Evolutionary conservation across 2,888 invertebrate genomes (phyloP).

Genomic region (Loripinus fragilis): DNA sequence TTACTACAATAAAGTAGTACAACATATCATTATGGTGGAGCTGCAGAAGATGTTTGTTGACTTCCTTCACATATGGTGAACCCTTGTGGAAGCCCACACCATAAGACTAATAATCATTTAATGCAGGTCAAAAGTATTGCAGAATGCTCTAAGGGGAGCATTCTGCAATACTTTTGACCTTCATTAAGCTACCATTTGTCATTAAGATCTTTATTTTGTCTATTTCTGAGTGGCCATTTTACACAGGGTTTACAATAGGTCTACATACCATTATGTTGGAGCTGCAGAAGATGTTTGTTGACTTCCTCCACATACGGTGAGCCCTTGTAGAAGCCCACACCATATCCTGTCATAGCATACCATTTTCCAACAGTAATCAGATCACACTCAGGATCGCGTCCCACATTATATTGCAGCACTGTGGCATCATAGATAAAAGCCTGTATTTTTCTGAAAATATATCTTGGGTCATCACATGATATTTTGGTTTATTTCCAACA

Average conservation of each 20-base stretch:
- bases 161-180: too few species aligned
- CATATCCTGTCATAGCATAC: conserved; percentile 99
- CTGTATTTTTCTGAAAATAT: conserved; percentile 89
- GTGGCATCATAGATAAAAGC: conserved; percentile 99
- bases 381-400: conserved; percentile 96
- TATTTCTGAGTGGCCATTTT: too few species aligned
- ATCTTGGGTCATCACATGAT: too few species aligned
- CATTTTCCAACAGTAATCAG: conserved; percentile 96
- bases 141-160: too few species aligned
- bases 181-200: too few species aligned
- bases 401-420: conserved; percentile 97
- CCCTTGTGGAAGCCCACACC: conserved; percentile 98
- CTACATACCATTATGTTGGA: conserved; percentile 78
- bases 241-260: too few species aligned
- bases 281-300: conserved; percentile 77
- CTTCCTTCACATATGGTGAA: conserved; percentile 85
- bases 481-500: too few species aligned
- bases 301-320: conserved; percentile 85
- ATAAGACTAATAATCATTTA: too few species aligned
- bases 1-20: too few species aligned
- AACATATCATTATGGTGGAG: conserved; percentile 78
- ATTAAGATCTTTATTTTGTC: too few species aligned
- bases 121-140: too few species aligned
- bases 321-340: conserved; percentile 97
- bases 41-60: conserved; percentile 79